These are phyloP conservation scores for Xestia c-nigrum DNA, from an alignment of 2,888 invertebrate genomes.

Conservation along the genomic window DNA sequence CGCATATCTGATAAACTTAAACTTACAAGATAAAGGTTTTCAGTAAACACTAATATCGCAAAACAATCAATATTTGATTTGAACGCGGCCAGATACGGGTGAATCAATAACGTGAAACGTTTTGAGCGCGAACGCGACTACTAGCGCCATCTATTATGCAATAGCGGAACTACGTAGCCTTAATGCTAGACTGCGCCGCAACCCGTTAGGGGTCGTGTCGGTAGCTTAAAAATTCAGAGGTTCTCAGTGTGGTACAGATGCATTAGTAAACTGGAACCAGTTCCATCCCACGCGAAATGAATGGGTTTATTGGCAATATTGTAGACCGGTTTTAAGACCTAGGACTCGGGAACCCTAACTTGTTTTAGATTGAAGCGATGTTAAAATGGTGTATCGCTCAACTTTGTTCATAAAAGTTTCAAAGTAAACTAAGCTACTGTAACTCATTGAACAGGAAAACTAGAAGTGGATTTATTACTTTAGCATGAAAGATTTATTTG, in stretches of 20 bases:
- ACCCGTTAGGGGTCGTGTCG: constrained; percentile 44
- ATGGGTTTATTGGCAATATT: constrained; percentile 59
- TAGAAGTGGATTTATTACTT: constrained; percentile 11
- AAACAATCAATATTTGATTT: constrained; percentile 83
- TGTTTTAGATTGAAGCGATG: constrained; percentile 26
- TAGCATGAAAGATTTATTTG: neutral
- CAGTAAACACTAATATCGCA: constrained; percentile 77
- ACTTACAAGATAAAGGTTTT: constrained; percentile 73
- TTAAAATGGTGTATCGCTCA: constrained; percentile 14
- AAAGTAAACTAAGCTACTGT: constrained; percentile 13
- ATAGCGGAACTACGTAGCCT: constrained; percentile 73
- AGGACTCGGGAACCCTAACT: constrained; percentile 27
- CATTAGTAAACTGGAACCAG: constrained; percentile 67
- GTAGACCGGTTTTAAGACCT: constrained; percentile 63
- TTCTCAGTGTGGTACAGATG: constrained; percentile 35
- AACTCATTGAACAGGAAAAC: neutral
- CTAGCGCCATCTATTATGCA: constrained; percentile 82
- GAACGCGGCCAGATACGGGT: constrained; percentile 72
- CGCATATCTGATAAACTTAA: constrained; percentile 65
- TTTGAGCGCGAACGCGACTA: constrained; percentile 47
- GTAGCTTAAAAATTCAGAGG: constrained; percentile 48
- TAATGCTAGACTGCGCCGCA: constrained; percentile 20
- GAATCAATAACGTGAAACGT: constrained; percentile 74
- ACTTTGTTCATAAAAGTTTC: constrained; percentile 38
- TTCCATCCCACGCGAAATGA: constrained; percentile 64